Base-by-base conservation (phyloP, 1,140 invertebrate species). In the Phocides pigmalion region DNA sequence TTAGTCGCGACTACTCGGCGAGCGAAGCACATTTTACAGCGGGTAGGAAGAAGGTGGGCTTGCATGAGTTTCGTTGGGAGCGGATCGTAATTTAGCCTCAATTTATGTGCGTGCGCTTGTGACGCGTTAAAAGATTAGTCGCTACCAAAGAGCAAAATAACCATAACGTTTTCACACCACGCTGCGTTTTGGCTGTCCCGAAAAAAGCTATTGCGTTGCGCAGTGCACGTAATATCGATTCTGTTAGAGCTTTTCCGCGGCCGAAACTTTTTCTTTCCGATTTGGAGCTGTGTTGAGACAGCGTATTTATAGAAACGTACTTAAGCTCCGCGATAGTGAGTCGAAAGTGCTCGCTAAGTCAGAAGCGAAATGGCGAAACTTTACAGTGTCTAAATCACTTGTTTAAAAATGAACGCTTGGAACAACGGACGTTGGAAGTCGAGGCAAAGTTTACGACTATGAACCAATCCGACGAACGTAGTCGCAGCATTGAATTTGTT, bases 81-180 rank as follows among this genome's bases (percentile, higher is more conserved):
- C 63, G 65, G 68, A 42, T 81, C 81, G 80, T 88, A 84, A 84
- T 74, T 89, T 78, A 83, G 63, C 69, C 49, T 69, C 72, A 76
- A 89, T 89, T 89, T 89, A 89, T 88, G 85, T 89, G 84, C 85
- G 85, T 88, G 84, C 84, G 82, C 78, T 70, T 84, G 69, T 81
- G 83, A 87, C 80, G 81, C 64, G 79, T 76, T 88, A 89, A 89
- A 83, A 89, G 85, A 88, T 89, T 89, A 87, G 81, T 64, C 63
- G 49, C 49, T 46, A 56, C 44, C 61, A 62, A 49, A 65, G 68
- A 72, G 76, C 58, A 73, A 78, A 70, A 76, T 72, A 72, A 72
- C 73, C 67, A 44, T 16, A 62, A 32, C 25, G 51, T 42, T 62
- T 54, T 54, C 59, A 16, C 16, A 61, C 62, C 20, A 56, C 58